Percentiles rank a stretch among this genome's conserved stretches.
These are phyloP conservation scores for Bombus balteatus DNA, from an alignment of 1,140 invertebrate species.

Conservation along the genomic window DNA sequence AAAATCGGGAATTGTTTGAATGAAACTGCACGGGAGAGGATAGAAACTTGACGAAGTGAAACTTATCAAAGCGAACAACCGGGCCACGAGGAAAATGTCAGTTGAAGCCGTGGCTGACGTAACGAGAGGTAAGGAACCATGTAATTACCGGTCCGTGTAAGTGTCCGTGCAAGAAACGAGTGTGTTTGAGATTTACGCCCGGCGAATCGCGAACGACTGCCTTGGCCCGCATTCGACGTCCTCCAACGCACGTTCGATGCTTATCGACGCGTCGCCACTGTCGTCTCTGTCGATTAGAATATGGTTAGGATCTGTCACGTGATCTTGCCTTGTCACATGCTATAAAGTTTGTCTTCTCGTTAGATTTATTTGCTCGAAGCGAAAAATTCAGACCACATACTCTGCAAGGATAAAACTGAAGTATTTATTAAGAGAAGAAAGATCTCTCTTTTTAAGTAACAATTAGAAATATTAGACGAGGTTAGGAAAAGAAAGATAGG, in stretches of 20 bases:
- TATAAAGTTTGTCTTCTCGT: too few species aligned
- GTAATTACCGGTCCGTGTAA: constrained; percentile 16
- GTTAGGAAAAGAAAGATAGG: too few species aligned
- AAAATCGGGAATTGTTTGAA: too few species aligned
- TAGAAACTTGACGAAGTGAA: neutral
- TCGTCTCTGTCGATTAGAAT: constrained; percentile 23
- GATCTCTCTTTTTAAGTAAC: too few species aligned
- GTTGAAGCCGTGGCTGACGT: neutral
- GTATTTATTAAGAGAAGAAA: too few species aligned
- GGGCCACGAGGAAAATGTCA: constrained; percentile 18
- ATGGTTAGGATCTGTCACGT: neutral
- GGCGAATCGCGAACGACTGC: constrained; percentile 19
- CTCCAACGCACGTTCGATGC: constrained; percentile 30
- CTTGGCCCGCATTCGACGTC: constrained; percentile 48
- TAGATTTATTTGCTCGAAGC: too few species aligned
- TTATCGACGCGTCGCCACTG: constrained; percentile 31
- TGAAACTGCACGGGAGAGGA: neutral
- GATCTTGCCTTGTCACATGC: neutral
- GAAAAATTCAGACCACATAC: too few species aligned
- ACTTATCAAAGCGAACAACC: neutral
- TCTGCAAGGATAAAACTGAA: too few species aligned
- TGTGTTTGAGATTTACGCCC: constrained; percentile 26
- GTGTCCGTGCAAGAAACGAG: constrained; percentile 29
- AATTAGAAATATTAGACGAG: too few species aligned
- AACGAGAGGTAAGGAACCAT: constrained; percentile 33